A percentile compares a stretch with the other conserved stretches of the same genome.
These are phyloP conservation scores for Lamellibrachia columna DNA, from an alignment of 2,888 invertebrate species.

Conservation along the genomic window DNA sequence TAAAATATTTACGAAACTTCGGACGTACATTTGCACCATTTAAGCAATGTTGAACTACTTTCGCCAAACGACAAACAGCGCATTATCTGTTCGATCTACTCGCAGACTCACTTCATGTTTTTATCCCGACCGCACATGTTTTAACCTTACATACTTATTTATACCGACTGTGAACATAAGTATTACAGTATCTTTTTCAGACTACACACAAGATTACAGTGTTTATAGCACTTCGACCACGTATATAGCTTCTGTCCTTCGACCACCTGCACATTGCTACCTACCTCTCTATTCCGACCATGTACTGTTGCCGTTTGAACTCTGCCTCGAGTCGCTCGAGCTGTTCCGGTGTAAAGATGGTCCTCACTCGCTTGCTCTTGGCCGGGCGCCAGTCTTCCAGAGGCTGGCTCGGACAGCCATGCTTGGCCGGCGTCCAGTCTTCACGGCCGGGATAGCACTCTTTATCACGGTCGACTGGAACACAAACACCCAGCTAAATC, in stretches of 20 bases:
- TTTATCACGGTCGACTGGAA: background rate
- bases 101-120: too few relatives aligned
- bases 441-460: background rate
- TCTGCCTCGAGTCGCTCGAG: slow-evolving; percentile 91
- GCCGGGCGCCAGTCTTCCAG: background rate
- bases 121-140: too few relatives aligned
- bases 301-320: slow-evolving; percentile 95
- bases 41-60: too few relatives aligned
- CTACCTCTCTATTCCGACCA: slow-evolving; percentile 89
- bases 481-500: background rate
- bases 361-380: slow-evolving; percentile 88
- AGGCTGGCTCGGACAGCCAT: background rate
- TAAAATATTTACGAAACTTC: too few relatives aligned
- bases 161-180: too few relatives aligned
- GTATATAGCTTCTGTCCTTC: background rate
- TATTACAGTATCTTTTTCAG: too few relatives aligned
- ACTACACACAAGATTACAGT: too few relatives aligned
- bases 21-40: too few relatives aligned
- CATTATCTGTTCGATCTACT: too few relatives aligned
- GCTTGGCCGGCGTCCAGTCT: background rate
- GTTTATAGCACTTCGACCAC: background rate
- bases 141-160: too few relatives aligned
- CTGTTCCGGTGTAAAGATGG: slow-evolving; percentile 96
- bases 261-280: slow-evolving; percentile 18
- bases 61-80: too few relatives aligned